Conservation (phyloP, 2,797 vertebrate species). For the Trichosurus vulpecula region DNA sequence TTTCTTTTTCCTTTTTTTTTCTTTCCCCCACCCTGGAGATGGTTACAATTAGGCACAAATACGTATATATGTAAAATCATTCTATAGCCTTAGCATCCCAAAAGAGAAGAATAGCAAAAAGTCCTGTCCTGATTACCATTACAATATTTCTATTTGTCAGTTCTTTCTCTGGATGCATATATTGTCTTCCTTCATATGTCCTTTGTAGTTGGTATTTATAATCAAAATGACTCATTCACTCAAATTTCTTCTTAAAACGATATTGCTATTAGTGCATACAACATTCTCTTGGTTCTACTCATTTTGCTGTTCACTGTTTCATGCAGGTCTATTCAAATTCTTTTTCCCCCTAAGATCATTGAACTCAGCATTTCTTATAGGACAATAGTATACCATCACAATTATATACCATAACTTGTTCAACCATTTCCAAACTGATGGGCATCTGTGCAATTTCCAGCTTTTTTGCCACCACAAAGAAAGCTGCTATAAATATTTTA, state of each 20-base stretch:
- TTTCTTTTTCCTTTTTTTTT: not conserved
- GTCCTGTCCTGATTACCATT: too few relatives aligned
- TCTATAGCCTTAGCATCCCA: too few relatives aligned
- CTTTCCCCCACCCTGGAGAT: not conserved
- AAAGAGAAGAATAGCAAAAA: too few relatives aligned
- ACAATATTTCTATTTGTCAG: not conserved
- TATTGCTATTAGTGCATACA: not conserved
- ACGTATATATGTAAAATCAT: not conserved
- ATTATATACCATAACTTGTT: not conserved
- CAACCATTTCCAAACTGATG: not conserved
- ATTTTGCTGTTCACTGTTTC: not conserved
- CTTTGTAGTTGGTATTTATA: not conserved
- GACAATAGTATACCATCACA: not conserved
- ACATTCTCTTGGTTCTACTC: not conserved
- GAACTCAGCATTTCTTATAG: not conserved
- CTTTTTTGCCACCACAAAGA: not conserved
- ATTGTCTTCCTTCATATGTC: not conserved
- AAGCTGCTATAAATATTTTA: not conserved
- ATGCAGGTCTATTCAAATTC: not conserved
- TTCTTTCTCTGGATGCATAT: not conserved
- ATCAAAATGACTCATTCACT: not conserved
- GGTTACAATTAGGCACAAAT: not conserved
- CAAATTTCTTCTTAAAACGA: not conserved
- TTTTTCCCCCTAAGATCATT: not conserved
- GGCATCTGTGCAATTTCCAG: not conserved